Conservation (phyloP, 2,888 invertebrate genomes). For the Pristionchus maxplancki region DNA sequence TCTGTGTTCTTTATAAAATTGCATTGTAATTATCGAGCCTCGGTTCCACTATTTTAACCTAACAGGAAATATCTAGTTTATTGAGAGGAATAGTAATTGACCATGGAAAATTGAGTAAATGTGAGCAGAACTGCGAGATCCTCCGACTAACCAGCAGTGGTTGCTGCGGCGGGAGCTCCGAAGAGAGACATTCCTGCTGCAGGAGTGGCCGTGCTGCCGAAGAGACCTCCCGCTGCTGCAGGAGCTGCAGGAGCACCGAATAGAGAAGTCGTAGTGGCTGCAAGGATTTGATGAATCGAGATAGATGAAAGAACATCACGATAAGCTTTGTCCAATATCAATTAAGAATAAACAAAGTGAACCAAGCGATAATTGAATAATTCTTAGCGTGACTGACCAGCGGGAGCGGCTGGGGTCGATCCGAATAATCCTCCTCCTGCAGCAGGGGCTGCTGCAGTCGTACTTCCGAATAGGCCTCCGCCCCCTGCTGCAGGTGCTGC, state of each 20-base stretch:
- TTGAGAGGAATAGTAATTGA: too few relatives aligned
- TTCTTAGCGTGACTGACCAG: background rate
- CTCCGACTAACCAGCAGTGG: slow-evolving; percentile 25
- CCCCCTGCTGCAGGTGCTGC: background rate
- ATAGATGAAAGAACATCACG: background rate
- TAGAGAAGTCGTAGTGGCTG: background rate
- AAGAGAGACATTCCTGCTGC: slow-evolving; percentile 17
- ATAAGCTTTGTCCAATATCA: too few relatives aligned
- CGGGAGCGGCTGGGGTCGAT: slow-evolving; percentile 45
- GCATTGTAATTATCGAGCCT: too few relatives aligned
- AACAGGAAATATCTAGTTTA: too few relatives aligned
- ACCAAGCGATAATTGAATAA: too few relatives aligned
- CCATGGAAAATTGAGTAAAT: too few relatives aligned
- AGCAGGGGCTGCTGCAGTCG: background rate
- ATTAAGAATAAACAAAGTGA: too few relatives aligned
- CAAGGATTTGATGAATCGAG: background rate
- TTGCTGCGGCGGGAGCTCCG: slow-evolving; percentile 47
- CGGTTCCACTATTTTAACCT: too few relatives aligned
- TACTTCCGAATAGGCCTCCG: background rate
- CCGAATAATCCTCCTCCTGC: slow-evolving; percentile 19
- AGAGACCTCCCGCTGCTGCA: slow-evolving; percentile 31
- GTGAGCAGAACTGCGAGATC: background rate
- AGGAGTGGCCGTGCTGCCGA: slow-evolving; percentile 16
- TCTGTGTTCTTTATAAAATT: too few relatives aligned
- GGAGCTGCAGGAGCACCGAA: slow-evolving; percentile 38